These are phyloP conservation scores for Pollachius pollachius DNA, from an alignment of 2,113 vertebrate species.

Conservation along the genomic window DNA sequence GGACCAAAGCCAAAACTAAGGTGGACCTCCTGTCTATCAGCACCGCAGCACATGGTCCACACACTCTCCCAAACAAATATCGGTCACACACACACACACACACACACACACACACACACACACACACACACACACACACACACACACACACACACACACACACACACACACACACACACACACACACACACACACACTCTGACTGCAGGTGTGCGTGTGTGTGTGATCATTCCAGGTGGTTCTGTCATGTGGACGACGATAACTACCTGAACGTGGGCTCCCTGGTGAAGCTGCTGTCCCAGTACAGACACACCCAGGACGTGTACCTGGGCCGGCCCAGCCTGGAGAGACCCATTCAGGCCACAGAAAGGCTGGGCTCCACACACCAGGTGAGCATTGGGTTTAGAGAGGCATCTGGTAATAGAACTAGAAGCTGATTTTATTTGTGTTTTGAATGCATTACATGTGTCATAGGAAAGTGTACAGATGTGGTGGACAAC, in stretches of 20 bases:
- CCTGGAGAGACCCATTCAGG: constrained; percentile 88
- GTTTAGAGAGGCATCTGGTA: too few species aligned
- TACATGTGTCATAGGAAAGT: too few species aligned
- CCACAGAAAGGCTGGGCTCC: constrained; percentile 77
- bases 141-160: background rate
- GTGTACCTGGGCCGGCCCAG: constrained; percentile 90
- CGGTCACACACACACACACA: background rate
- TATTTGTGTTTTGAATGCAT: too few species aligned
- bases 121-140: too few species aligned
- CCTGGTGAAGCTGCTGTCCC: constrained; percentile 82
- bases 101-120: too few species aligned
- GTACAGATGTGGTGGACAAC: too few species aligned
- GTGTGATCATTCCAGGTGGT: constrained; percentile 76
- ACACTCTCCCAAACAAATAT: background rate
- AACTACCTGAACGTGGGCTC: constrained; percentile 84
- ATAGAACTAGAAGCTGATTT: too few species aligned
- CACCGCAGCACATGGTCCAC: constrained; percentile 38
- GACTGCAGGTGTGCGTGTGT: background rate
- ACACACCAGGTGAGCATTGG: constrained; percentile 75
- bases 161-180: too few species aligned
- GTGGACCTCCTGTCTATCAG: constrained; percentile 37
- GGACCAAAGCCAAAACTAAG: constrained; percentile 31
- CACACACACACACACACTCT: background rate
- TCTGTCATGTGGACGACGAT: constrained; percentile 92
- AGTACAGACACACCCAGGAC: constrained; percentile 80